Conservation (phyloP, 2,888 invertebrate species). For the Neoscelio sp. region DNA sequence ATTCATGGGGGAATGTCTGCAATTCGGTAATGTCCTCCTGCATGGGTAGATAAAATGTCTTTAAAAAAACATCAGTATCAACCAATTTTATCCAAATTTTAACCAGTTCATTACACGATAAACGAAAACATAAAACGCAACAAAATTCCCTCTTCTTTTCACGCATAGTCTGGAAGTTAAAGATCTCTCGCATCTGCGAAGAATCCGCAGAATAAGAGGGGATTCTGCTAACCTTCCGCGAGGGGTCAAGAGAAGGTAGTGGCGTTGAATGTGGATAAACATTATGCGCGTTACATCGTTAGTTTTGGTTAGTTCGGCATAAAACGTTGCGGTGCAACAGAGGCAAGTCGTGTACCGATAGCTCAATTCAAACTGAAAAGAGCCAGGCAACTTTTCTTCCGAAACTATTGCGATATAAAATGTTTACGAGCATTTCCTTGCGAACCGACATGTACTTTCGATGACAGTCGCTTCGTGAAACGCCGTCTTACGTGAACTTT, state of each 20-base stretch:
- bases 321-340: slow-evolving; percentile 65
- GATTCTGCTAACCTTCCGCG: slow-evolving; percentile 2
- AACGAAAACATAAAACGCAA: too few species aligned
- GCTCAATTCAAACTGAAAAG: slow-evolving; percentile 1
- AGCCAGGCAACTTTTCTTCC: not conserved
- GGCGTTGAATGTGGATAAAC: slow-evolving; percentile 75
- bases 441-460: not conserved
- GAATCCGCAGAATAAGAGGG: not conserved
- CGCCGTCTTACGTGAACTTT: not conserved
- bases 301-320: slow-evolving; percentile 76
- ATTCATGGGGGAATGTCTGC: too few species aligned
- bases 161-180: too few species aligned
- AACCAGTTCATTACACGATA: too few species aligned
- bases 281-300: slow-evolving; percentile 73
- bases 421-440: too few species aligned
- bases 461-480: not conserved
- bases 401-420: not conserved
- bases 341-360: slow-evolving; percentile 12
- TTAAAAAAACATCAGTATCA: too few species aligned
- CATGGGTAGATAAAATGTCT: too few species aligned
- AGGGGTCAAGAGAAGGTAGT: slow-evolving; percentile 20
- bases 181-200: too few species aligned
- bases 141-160: too few species aligned
- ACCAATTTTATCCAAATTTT: too few species aligned
- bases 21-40: too few species aligned